Percentiles rank a stretch among this genome's conserved stretches.
Evolutionary conservation across 2,888 invertebrate species (phyloP).

Genomic region (Habrosyne pyritoides): DNA sequence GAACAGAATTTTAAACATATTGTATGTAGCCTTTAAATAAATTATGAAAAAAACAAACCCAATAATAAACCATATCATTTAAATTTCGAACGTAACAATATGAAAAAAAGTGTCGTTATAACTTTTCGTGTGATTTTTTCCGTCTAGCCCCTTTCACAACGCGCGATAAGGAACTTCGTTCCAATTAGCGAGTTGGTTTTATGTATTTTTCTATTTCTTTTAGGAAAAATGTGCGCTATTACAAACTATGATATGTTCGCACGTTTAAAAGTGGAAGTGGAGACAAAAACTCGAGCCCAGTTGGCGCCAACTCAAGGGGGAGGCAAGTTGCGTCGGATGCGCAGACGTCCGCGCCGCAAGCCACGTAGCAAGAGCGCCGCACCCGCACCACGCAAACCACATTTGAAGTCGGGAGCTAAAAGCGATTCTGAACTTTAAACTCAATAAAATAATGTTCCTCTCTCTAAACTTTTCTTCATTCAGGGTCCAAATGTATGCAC

Average conservation of each 20-base stretch:
- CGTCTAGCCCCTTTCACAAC: too few species aligned
- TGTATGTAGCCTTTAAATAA: too few species aligned
- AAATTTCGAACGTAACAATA: too few species aligned
- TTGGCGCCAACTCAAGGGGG: slow-evolving; percentile 46
- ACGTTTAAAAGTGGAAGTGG: slow-evolving; percentile 71
- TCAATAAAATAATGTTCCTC: slow-evolving; percentile 16
- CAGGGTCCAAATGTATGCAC: not conserved
- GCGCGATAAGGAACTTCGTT: too few species aligned
- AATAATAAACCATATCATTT: too few species aligned
- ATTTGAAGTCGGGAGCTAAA: slow-evolving; percentile 67
- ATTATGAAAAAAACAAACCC: too few species aligned
- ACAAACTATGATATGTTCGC: slow-evolving; percentile 81
- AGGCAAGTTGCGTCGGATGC: slow-evolving; percentile 59
- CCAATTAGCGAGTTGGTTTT: too few species aligned
- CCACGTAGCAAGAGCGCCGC: slow-evolving; percentile 75
- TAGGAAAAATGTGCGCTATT: slow-evolving; percentile 78
- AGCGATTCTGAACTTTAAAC: slow-evolving; percentile 74
- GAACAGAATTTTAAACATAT: too few species aligned
- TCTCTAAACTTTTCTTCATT: slow-evolving; percentile 4
- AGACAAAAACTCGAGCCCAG: slow-evolving; percentile 63
- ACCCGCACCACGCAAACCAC: slow-evolving; percentile 51
- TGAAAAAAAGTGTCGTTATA: too few species aligned
- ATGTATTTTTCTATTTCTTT: slow-evolving; percentile 14
- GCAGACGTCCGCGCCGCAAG: slow-evolving; percentile 60
- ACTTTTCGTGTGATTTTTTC: too few species aligned